A percentile compares a stretch with the other conserved stretches of the same genome.
These are phyloP conservation scores for Chinchilla lanigera DNA, from an alignment of 2,113 vertebrate genomes.

Conservation along the genomic window DNA sequence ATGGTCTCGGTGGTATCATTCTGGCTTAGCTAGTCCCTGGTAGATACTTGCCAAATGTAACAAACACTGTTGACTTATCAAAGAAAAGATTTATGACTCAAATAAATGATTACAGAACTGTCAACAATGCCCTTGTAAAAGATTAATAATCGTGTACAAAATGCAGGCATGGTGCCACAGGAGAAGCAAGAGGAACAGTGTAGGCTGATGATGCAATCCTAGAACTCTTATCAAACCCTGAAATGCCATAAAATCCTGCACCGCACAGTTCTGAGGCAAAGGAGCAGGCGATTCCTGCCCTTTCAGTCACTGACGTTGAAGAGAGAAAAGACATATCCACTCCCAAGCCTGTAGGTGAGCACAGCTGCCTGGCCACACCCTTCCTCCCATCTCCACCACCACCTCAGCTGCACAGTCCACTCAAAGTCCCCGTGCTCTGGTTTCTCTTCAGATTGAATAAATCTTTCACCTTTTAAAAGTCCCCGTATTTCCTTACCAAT, in stretches of 20 bases:
- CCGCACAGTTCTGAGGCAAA: not conserved
- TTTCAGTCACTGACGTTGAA: not conserved
- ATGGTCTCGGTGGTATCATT: not conserved
- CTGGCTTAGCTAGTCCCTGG: not conserved
- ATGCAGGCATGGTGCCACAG: conserved; percentile 19
- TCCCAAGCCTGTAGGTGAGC: not conserved
- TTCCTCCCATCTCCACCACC: not conserved
- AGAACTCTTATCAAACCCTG: conserved; percentile 19
- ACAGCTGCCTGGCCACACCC: not conserved
- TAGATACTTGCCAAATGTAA: conserved; percentile 55
- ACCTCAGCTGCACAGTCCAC: not conserved
- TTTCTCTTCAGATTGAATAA: no score
- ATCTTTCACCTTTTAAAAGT: no score
- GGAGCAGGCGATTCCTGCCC: not conserved
- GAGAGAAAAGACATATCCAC: not conserved
- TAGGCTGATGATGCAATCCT: conserved; percentile 31
- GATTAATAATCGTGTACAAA: conserved; percentile 68
- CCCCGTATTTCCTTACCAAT: not conserved
- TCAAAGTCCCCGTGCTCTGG: no score
- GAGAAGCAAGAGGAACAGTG: conserved; percentile 44
- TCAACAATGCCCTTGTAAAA: conserved; percentile 72
- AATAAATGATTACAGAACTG: conserved; percentile 60
- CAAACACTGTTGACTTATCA: conserved; percentile 51
- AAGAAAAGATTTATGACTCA: conserved; percentile 71
- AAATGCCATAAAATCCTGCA: conserved; percentile 37